Evolutionary conservation across 1,140 invertebrate genomes (phyloP).

Genomic region (Sipha flava): DNA sequence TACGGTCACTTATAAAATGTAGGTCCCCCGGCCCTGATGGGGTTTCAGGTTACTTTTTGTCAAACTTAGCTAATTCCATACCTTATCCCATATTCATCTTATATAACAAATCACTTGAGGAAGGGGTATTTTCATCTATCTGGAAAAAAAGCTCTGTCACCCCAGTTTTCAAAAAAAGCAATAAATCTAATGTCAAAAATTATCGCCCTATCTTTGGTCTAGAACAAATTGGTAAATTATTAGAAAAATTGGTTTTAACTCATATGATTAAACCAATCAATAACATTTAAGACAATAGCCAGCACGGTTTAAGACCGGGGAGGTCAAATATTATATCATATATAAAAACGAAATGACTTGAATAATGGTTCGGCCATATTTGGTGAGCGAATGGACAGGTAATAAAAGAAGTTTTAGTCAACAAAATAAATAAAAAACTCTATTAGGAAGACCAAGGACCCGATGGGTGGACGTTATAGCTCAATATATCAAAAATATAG

Average conservation of each 20-base stretch:
- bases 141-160: not conserved
- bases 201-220: slow-evolving; percentile 22
- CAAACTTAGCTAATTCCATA: not conserved
- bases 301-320: no score
- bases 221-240: not conserved
- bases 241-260: not conserved
- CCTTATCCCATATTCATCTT: not conserved
- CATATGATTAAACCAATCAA: not conserved
- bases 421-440: no score
- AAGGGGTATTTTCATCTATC: not conserved
- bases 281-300: not conserved
- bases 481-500: no score
- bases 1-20: not conserved
- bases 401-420: no score
- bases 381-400: no score
- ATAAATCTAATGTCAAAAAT: slow-evolving; percentile 5
- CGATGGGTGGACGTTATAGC: no score
- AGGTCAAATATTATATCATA: no score
- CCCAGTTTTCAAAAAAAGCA: slow-evolving; percentile 7
- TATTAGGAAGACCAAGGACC: no score
- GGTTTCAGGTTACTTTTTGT: not conserved
- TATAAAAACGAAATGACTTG: no score
- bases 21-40: not conserved
- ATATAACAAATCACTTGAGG: not conserved
- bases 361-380: no score